These are phyloP conservation scores for Euspilapteryx auroguttella DNA, from an alignment of 2,888 invertebrate species.

Conservation along the genomic window DNA sequence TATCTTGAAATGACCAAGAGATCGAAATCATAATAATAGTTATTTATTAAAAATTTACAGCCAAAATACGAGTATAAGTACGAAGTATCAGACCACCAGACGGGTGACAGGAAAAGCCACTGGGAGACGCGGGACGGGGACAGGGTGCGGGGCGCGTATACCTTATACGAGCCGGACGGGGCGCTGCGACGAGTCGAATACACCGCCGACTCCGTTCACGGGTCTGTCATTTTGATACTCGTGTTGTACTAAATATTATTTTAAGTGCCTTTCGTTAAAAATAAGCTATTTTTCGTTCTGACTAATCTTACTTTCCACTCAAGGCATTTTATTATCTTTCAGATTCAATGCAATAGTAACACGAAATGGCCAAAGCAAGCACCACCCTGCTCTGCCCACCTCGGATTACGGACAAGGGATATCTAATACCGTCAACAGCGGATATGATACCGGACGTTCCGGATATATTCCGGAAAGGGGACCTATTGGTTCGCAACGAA, in stretches of 20 bases:
- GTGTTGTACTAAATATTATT: background rate
- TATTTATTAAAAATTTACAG: too few species aligned
- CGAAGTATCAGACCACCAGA: conserved; percentile 53
- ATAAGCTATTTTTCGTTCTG: too few species aligned
- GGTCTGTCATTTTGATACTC: conserved; percentile 16
- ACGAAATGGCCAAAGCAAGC: conserved; percentile 23
- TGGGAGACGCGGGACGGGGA: conserved; percentile 56
- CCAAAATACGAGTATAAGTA: conserved; percentile 57
- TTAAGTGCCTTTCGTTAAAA: too few species aligned
- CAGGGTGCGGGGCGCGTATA: conserved; percentile 45
- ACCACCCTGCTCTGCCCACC: conserved; percentile 14
- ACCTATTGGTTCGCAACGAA: too few species aligned
- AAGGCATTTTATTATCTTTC: conserved; percentile 7
- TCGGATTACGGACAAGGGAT: background rate
- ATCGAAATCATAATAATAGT: too few species aligned
- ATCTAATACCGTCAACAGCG: too few species aligned
- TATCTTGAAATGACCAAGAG: too few species aligned
- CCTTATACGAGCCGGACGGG: conserved; percentile 52
- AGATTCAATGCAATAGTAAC: conserved; percentile 41
- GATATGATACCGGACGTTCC: too few species aligned
- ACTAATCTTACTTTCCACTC: too few species aligned
- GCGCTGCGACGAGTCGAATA: conserved; percentile 50
- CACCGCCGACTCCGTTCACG: conserved; percentile 44
- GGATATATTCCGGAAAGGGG: too few species aligned
- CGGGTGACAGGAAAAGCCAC: conserved; percentile 53